Conservation (phyloP, 1,140 invertebrate species). For the Aphelenchoides besseyi region DNA sequence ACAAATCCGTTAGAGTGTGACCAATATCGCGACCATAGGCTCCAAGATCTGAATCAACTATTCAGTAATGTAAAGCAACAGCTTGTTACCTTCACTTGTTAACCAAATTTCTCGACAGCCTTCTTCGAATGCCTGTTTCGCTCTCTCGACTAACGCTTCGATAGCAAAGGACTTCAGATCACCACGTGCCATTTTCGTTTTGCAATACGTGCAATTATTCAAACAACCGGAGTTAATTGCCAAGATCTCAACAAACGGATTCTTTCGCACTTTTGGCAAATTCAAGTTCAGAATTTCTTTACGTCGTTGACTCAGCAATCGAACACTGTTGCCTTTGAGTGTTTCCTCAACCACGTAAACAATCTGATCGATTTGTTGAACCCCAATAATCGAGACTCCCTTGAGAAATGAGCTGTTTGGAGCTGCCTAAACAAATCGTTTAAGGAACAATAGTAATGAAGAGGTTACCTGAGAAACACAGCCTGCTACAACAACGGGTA, state of each 20-base stretch:
- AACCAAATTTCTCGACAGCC: constrained; percentile 96
- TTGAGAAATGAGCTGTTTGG: constrained; percentile 55
- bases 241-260: constrained; percentile 94
- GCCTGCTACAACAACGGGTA: constrained; percentile 88
- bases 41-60: too few species aligned
- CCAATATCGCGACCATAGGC: constrained; percentile 93
- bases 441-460: constrained; percentile 11
- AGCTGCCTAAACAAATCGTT: constrained; percentile 43
- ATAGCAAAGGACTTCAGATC: constrained; percentile 71
- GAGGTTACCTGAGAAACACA: constrained; percentile 79
- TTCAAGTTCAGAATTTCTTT: neutral
- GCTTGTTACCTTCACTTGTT: constrained; percentile 93
- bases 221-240: constrained; percentile 94
- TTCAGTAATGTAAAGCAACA: too few species aligned
- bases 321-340: constrained; percentile 73
- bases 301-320: constrained; percentile 51
- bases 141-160: constrained; percentile 67
- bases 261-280: constrained; percentile 79
- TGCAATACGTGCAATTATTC: constrained; percentile 83
- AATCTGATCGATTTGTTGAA: constrained; percentile 95
- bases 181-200: constrained; percentile 14
- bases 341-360: constrained; percentile 93
- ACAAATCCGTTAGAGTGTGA: constrained; percentile 71
- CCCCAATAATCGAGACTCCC: constrained; percentile 74
- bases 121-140: constrained; percentile 77